A percentile compares a stretch with the other conserved stretches of the same genome.
These are phyloP conservation scores for Sisyra nigra DNA, from an alignment of 2,888 invertebrate genomes.

Conservation along the genomic window DNA sequence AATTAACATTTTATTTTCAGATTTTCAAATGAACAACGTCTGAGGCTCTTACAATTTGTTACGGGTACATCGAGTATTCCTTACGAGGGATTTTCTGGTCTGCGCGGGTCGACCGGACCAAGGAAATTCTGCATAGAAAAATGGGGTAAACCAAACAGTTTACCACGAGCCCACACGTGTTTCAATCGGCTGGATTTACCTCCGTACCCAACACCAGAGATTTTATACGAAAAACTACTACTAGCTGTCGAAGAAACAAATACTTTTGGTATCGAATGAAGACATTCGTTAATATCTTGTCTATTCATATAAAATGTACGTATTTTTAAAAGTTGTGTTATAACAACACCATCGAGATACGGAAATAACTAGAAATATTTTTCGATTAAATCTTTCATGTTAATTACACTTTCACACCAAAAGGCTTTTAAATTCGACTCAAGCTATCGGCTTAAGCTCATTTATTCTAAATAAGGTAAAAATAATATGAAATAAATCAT, in stretches of 20 bases:
- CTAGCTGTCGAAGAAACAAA: conserved; percentile 92
- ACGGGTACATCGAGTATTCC: conserved; percentile 97
- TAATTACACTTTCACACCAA: neutral
- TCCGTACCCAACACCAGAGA: conserved; percentile 83
- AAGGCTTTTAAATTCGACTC: neutral
- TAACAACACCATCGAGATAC: neutral
- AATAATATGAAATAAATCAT: neutral
- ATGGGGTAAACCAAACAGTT: conserved; percentile 88
- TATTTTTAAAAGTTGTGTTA: conserved; percentile 2
- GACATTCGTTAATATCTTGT: neutral
- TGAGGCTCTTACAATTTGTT: conserved; percentile 88
- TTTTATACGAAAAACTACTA: conserved; percentile 79
- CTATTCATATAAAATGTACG: neutral
- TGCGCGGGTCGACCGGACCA: conserved; percentile 90
- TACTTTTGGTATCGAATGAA: conserved; percentile 88
- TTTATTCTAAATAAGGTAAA: neutral
- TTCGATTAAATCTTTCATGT: neutral
- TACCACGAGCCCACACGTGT: conserved; percentile 93
- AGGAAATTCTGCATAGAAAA: conserved; percentile 93
- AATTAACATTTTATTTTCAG: conserved; percentile 31
- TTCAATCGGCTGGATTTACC: conserved; percentile 95
- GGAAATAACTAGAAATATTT: too few species aligned
- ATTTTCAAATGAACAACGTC: conserved; percentile 87
- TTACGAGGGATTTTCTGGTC: conserved; percentile 90
- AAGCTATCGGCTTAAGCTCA: neutral